Evolutionary conservation across 1,140 invertebrate species (phyloP).

Genomic region (Drepana arcuata): DNA sequence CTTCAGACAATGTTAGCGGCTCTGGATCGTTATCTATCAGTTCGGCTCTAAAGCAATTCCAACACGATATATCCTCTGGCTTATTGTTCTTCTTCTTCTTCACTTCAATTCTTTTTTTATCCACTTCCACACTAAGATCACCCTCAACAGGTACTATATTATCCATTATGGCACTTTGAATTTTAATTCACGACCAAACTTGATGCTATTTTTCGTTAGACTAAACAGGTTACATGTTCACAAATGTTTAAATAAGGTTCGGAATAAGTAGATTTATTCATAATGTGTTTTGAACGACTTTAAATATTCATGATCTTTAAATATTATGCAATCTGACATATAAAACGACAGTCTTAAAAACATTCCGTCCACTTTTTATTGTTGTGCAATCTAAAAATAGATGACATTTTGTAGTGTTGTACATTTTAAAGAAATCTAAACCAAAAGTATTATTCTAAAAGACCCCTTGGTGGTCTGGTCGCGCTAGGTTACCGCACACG

Average conservation of each 20-base stretch:
- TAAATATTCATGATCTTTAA: slow-evolving; percentile 37
- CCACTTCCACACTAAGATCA: slow-evolving; percentile 8
- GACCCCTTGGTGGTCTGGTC: too few relatives aligned
- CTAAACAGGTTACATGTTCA: slow-evolving; percentile 20
- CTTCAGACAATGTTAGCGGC: slow-evolving; percentile 31
- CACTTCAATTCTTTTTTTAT: slow-evolving; percentile 19
- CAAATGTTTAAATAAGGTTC: slow-evolving; percentile 32
- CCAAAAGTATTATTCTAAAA: too few relatives aligned
- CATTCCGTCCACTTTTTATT: slow-evolving; percentile 8
- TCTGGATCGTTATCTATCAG: slow-evolving; percentile 25
- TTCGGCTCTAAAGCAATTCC: slow-evolving; percentile 44
- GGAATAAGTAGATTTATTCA: slow-evolving; percentile 15
- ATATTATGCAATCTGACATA: slow-evolving; percentile 30
- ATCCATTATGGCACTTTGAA: slow-evolving; percentile 22
- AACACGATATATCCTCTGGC: slow-evolving; percentile 45
- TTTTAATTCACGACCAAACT: slow-evolving; percentile 6
- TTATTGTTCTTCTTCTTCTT: too few relatives aligned
- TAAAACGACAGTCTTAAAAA: slow-evolving; percentile 25
- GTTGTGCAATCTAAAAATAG: slow-evolving; percentile 11
- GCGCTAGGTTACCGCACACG: too few relatives aligned
- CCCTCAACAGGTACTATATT: slow-evolving; percentile 20
- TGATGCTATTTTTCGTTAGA: slow-evolving; percentile 5
- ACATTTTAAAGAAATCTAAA: too few relatives aligned
- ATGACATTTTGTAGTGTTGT: too few relatives aligned
- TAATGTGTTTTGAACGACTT: slow-evolving; percentile 48